Base-by-base conservation (phyloP, 2,888 invertebrate genomes). In the Spilosoma lubricipeda region DNA sequence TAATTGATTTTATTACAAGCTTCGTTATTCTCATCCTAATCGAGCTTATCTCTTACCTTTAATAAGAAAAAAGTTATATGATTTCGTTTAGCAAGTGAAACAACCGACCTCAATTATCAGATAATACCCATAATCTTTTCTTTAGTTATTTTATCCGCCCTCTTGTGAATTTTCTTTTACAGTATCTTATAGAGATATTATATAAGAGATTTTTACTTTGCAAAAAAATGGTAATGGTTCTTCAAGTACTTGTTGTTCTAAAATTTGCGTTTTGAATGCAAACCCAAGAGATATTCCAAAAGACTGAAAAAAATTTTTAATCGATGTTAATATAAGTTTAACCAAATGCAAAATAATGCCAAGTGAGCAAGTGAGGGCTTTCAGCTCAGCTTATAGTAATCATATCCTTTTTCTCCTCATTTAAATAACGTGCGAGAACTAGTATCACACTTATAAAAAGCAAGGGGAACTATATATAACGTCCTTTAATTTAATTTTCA, bases 401-500 rank as follows among this genome's bases (percentile, higher is more conserved):
- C 5, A 52, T 23, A 52, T 9, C 8, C 9, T 52, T 48, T 18
- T 20, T 48, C 18, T 48, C 7, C 20, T 4, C 7, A 48, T 18
- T 48, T 5, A 48, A 48, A 48, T 18, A 56, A n/a, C 11, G 23
- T 8, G 1, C 11, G 56, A 11, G 9, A n/a, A 3, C n/a, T 3
- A 27, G 5, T 33, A 64, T 20, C 18, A 8, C 0, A 9, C 20
- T 30, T 33, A 36, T 20, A 36, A 18, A 23, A 30, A 7, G 30
- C 15, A 64, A 33, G 1, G 4, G 1, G 23, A 65, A 65, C 36
- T 30, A 36, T 18, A 65, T 36, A n/a, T 69, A 52, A 56, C 42
- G 11, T 23, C 30, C 30, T 45, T 30, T 39, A 69, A 20, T 52
- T 71, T 71, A 65, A 30, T 71, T 90, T 90, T 72, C 86, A 95